Evolutionary conservation across 2,888 invertebrate genomes (phyloP).

Genomic region (Sinhomidia bicolor): DNA sequence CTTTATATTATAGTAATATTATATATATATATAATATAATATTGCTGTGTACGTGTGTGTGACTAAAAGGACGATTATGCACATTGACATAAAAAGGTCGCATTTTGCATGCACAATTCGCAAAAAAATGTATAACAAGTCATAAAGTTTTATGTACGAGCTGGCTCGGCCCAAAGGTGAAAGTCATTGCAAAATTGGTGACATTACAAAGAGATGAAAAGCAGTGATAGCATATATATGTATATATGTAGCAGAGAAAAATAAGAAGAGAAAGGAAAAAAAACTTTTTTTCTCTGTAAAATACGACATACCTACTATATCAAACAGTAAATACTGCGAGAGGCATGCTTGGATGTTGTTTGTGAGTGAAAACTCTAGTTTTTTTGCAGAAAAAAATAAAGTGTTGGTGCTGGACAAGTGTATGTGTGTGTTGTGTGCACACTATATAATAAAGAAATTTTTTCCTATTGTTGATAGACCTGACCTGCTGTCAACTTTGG

Average conservation of each 20-base stretch:
- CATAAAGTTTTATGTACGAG: slow-evolving; percentile 1
- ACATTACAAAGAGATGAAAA: slow-evolving; percentile 35
- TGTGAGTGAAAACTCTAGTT: not conserved
- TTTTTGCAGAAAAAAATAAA: not conserved
- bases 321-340: not conserved
- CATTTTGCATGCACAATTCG: slow-evolving; percentile 3
- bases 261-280: not conserved
- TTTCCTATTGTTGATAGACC: not conserved
- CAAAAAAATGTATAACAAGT: slow-evolving; percentile 6
- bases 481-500: not conserved
- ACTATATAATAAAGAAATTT: not conserved
- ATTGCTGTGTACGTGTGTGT: too few relatives aligned
- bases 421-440: not conserved
- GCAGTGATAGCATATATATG: not conserved
- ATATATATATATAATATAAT: too few relatives aligned
- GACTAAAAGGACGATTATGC: not conserved
- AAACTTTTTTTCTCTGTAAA: not conserved
- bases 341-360: not conserved
- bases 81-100: slow-evolving; percentile 8
- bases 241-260: too few relatives aligned
- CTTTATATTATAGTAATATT: too few relatives aligned
- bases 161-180: not conserved
- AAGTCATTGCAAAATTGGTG: slow-evolving; percentile 49
- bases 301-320: not conserved
- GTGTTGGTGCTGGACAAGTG: not conserved